Evolutionary conservation across 1,140 invertebrate species (phyloP).

Genomic region (Camponotus floridanus): DNA sequence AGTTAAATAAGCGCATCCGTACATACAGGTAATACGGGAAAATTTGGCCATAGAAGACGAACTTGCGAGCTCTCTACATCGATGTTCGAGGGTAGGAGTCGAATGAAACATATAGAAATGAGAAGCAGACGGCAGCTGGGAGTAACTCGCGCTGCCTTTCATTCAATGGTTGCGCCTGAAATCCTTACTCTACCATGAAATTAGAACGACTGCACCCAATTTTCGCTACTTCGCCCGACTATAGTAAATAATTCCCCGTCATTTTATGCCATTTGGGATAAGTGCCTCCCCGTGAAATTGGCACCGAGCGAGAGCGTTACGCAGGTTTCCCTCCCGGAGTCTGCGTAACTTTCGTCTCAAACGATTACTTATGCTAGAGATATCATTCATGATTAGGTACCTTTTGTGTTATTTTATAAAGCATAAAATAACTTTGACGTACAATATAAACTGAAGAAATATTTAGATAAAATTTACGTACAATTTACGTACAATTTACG

Average conservation of each 20-base stretch:
- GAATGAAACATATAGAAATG: constrained; percentile 40
- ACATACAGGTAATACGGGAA: neutral
- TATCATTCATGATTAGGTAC: constrained; percentile 17
- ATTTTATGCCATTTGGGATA: constrained; percentile 79
- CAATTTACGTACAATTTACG: too few relatives aligned
- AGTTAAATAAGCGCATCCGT: constrained; percentile 32
- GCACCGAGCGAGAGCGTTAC: constrained; percentile 56
- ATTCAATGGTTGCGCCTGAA: constrained; percentile 59
- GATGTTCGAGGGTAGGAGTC: constrained; percentile 10
- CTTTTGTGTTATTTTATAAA: neutral
- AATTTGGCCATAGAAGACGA: constrained; percentile 47
- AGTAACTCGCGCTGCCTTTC: constrained; percentile 55
- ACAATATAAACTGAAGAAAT: neutral
- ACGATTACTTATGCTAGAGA: constrained; percentile 15
- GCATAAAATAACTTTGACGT: neutral
- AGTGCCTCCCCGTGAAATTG: constrained; percentile 78
- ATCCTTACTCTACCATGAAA: constrained; percentile 80
- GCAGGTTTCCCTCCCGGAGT: constrained; percentile 61
- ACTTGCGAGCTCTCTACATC: constrained; percentile 39
- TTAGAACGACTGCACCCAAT: constrained; percentile 80
- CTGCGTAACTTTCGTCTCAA: constrained; percentile 25
- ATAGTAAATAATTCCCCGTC: constrained; percentile 81
- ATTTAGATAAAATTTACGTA: neutral
- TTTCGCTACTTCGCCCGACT: constrained; percentile 79
- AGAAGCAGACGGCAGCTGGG: constrained; percentile 30